Evolutionary conservation across 2,113 vertebrate genomes (phyloP).

Genomic region (Nothobranchius kuhntae): DNA sequence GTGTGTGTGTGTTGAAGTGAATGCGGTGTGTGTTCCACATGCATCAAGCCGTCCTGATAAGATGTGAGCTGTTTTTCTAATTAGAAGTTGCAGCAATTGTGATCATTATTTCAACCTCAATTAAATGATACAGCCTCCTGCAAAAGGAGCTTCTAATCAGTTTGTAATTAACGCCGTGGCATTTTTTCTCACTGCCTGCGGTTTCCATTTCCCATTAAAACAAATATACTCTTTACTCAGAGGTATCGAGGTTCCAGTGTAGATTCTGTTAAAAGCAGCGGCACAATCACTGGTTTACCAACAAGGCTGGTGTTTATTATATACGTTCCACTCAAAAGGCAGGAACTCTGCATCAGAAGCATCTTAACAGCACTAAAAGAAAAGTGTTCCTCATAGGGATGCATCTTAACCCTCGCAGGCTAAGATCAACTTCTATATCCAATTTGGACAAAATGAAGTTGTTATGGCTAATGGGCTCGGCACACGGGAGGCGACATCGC

Average conservation of each 20-base stretch:
- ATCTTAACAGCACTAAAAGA: neutral
- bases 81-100: constrained; percentile 80
- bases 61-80: constrained; percentile 81
- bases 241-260: constrained; percentile 26
- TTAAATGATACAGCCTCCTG: constrained; percentile 81
- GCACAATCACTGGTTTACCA: constrained; percentile 5
- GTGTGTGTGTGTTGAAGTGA: constrained; percentile 14
- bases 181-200: constrained; percentile 39
- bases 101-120: constrained; percentile 80
- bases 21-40: constrained; percentile 59
- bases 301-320: neutral
- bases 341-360: neutral
- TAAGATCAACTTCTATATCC: too few species aligned
- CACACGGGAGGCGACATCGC: too few species aligned
- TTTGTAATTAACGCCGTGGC: constrained; percentile 78
- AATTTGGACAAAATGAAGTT: too few species aligned
- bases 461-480: too few species aligned
- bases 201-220: constrained; percentile 45
- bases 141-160: constrained; percentile 71
- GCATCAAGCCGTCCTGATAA: constrained; percentile 74
- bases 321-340: neutral
- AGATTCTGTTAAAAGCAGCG: constrained; percentile 12
- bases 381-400: too few species aligned
- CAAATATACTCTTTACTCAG: constrained; percentile 34
- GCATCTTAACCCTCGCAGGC: too few species aligned